phyloP scores from a whole-genome alignment of 2,113 vertebrate genomes.

The Callorhinus ursinus region DNA sequence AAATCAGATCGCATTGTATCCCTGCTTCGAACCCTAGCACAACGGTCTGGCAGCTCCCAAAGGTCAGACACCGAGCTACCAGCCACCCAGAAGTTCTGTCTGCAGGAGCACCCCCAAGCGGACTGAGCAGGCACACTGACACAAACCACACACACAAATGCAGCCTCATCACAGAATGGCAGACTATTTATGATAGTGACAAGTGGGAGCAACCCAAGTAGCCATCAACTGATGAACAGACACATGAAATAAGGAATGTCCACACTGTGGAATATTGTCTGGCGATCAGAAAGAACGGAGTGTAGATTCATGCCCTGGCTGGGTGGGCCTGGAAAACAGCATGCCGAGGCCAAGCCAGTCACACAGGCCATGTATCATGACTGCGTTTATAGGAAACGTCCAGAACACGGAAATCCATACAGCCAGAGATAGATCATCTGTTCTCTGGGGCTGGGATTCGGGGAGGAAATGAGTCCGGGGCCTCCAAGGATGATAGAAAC shows the following conservation, averaged over 20 bases:
- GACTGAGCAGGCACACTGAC: no score
- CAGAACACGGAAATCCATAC: no score
- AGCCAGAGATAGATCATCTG: background rate
- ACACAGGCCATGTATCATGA: background rate
- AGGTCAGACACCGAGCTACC: no score
- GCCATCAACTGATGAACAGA: background rate
- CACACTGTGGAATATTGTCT: rapidly evolving
- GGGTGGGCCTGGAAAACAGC: background rate
- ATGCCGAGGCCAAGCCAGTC: background rate
- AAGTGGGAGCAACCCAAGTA: background rate
- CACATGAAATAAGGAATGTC: rapidly evolving
- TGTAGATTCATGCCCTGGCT: rapidly evolving
- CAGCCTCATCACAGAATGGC: rapidly evolving
- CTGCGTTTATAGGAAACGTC: no score
- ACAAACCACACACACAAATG: background rate
- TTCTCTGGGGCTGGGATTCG: background rate
- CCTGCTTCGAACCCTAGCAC: background rate
- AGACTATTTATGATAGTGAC: background rate
- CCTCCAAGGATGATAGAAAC: background rate
- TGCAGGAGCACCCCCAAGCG: rapidly evolving
- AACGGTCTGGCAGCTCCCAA: background rate
- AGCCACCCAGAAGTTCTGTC: background rate
- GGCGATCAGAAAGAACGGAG: background rate
- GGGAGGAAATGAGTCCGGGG: background rate
- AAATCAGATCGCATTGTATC: rapidly evolving